Conservation (phyloP, 2,113 vertebrate genomes). For the Pterocles orientalis region DNA sequence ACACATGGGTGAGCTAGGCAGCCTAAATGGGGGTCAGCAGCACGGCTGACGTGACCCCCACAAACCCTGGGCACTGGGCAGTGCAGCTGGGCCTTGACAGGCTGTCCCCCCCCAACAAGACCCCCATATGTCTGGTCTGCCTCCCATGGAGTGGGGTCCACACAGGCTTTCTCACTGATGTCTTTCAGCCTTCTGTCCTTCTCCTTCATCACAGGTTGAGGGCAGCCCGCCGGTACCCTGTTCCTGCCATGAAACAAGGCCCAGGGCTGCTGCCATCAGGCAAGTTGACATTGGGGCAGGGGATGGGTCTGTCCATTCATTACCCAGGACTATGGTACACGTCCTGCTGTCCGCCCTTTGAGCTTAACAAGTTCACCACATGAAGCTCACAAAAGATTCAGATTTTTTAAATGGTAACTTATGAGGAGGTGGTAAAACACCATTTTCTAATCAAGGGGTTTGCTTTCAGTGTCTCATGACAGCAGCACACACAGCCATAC, state of each 20-base stretch:
- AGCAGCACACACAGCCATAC: background rate
- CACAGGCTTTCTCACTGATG: background rate
- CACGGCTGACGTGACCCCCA: background rate
- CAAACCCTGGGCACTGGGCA: background rate
- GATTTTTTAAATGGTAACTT: background rate
- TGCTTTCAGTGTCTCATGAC: background rate
- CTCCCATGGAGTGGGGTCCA: rapidly evolving
- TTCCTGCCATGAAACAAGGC: background rate
- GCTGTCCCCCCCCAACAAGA: background rate
- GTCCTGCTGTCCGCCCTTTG: background rate
- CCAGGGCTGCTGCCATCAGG: background rate
- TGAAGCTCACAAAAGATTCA: background rate
- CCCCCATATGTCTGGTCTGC: rapidly evolving
- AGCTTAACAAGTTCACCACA: background rate
- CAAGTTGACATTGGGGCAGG: rapidly evolving
- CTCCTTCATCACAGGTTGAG: background rate
- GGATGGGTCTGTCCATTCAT: background rate
- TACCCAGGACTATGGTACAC: background rate
- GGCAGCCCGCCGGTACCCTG: background rate
- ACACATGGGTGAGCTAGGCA: rapidly evolving
- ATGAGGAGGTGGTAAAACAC: background rate
- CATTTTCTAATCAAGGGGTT: background rate
- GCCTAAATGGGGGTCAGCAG: background rate
- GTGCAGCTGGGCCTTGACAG: background rate
- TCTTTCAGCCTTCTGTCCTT: background rate